Conservation (phyloP, 2,888 invertebrate species). For the Phrixothrix hirtus region DNA sequence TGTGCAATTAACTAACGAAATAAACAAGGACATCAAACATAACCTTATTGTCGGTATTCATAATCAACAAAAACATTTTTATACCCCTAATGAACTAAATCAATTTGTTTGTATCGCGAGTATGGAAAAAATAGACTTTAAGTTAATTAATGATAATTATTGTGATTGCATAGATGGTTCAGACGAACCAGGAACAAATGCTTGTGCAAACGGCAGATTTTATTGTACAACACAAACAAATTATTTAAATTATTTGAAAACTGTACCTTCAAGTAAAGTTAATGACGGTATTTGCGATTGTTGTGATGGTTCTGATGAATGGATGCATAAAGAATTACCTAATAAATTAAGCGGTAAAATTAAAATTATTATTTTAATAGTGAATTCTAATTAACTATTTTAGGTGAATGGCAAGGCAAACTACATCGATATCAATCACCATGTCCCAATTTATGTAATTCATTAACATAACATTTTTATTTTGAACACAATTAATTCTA, state of each 20-base stretch:
- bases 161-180: conserved; percentile 63
- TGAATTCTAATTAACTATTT: neutral
- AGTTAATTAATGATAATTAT: conserved; percentile 67
- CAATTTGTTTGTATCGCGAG: conserved; percentile 58
- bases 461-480: neutral
- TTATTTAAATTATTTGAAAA: conserved; percentile 50
- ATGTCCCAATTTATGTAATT: conserved; percentile 35
- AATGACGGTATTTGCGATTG: conserved; percentile 96
- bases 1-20: conserved; percentile 31
- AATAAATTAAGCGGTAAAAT: conserved; percentile 24
- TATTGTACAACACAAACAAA: conserved; percentile 71
- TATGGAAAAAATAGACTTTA: conserved; percentile 59
- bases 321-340: conserved; percentile 51
- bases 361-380: neutral
- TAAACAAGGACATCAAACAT: conserved; percentile 3
- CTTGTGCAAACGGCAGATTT: conserved; percentile 83
- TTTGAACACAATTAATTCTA: neutral
- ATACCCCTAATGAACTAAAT: conserved; percentile 53
- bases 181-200: conserved; percentile 84
- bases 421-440: conserved; percentile 33
- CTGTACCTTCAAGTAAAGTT: conserved; percentile 77
- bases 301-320: conserved; percentile 91
- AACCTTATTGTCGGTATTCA: conserved; percentile 55
- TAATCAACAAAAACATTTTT: conserved; percentile 51
- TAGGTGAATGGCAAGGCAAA: conserved; percentile 28